Base-by-base conservation (phyloP, 2,888 invertebrate genomes). In the Latheticus oryzae region DNA sequence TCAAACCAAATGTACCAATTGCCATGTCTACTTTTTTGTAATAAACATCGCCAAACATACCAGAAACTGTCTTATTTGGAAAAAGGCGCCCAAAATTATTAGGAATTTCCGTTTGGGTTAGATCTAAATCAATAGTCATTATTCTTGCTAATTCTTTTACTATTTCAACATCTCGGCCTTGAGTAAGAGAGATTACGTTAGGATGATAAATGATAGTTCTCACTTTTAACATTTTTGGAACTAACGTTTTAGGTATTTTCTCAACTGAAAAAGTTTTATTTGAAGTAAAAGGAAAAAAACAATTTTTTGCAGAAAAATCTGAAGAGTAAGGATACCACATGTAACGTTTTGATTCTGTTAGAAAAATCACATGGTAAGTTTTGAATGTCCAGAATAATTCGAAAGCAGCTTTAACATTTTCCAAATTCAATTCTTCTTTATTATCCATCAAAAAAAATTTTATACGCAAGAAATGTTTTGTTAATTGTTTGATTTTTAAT, bases 171-270 rank as follows among this genome's bases (percentile, higher is more conserved):
- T 52, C 52, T 3, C 21, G 8, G 4, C 52, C 52, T 2, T 24
- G 9, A 13, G 52, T 45, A 8, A 67, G 66, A 12, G 61, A 48
- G 7, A 73, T 57, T 3, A 74, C 64, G 43, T 66, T 75, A 1
- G 75, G 75, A 7, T 69, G 72, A 62, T 66, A 71, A n/a, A 69
- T 53, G 5, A 72, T 63, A 1, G 71, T 67, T 17, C 69, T 19
- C 2, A 73, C 66, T 51, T 63, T 64, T 2, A 76, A 50, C 7
- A 59, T 47, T 40, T 73, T 73, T 8, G 66, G 65, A 16, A 67
- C 63, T 19, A 76, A 58, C 43, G 71, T 62, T 1, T 54, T 56
- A 1, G 72, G 73, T n/a, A 71, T 59, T 43, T 72, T 72, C 2
- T 5, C 12, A 7, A 26, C 4, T 1, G 7, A n/a, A 3, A 19